Conservation (phyloP, 1,140 invertebrate genomes). For the Tetragnatha versicolor region DNA sequence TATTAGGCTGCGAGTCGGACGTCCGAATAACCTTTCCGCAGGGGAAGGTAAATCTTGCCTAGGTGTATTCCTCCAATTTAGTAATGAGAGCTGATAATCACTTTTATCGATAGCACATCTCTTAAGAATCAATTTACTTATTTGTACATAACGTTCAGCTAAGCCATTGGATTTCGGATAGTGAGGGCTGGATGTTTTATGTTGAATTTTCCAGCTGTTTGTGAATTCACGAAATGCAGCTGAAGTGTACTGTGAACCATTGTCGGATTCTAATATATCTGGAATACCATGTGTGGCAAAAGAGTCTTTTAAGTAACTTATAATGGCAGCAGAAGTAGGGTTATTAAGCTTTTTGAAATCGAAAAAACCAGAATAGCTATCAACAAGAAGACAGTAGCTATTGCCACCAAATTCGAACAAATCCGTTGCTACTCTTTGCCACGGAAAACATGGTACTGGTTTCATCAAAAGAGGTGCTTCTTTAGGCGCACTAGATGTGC, state of each 20-base stretch:
- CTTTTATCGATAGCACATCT: background rate
- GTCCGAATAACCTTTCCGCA: background rate
- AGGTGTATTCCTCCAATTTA: background rate
- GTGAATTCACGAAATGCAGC: background rate
- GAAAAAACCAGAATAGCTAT: background rate
- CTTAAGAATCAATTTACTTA: background rate
- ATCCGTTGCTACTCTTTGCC: background rate
- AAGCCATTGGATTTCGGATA: background rate
- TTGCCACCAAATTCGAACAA: background rate
- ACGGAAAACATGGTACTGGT: background rate
- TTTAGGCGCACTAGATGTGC: background rate
- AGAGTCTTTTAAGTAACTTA: background rate
- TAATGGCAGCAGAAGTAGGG: background rate
- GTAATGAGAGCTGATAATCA: background rate
- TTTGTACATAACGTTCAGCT: background rate
- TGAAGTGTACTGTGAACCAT: background rate
- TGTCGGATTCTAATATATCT: background rate
- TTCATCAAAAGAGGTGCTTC: background rate
- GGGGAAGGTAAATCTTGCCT: background rate
- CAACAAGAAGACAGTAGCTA: background rate
- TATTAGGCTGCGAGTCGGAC: background rate
- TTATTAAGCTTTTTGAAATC: background rate
- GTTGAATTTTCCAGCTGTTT: background rate
- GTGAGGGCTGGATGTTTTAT: background rate
- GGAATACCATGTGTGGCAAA: background rate